Base-by-base conservation (phyloP, 2,797 vertebrate species). In the Octomys mimax region DNA sequence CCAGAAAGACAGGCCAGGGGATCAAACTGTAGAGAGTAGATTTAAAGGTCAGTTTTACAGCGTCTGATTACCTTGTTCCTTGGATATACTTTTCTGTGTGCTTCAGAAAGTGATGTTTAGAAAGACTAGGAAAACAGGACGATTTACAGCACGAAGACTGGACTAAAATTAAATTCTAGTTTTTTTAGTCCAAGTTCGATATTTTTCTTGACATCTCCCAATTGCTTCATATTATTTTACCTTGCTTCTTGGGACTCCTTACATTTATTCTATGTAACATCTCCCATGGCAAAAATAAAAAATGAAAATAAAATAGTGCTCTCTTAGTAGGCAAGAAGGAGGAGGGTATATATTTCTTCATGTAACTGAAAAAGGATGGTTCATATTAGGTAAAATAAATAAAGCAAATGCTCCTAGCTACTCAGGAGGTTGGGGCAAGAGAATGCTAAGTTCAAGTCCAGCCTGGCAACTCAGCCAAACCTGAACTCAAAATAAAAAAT, bases 41-140 rank as follows among this genome's bases (percentile, higher is more conserved):
- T 70, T 14, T n/a, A 70, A 96, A 33, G 18, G 3, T 31, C n/a
- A 57, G 24, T 18, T 87, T 79, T 59, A n/a, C 12, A 89, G 33
- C 14, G n/a, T 81, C 46, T 19, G 52, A 75, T 81, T 77, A 78
- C 26, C 78, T 36, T 78, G 36, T 42, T 73, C n/a, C 46, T 94
- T 90, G 5, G 21, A 54, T 36, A 33, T 4, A 33, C 21, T 81
- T 92, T 46, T 95, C 42, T 83, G 46, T 64, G 84, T 97, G 89
- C 75, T 91, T 96, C 24, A 95, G 75, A 91, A 95, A 94, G 8
- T 33, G 16, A 39, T 75, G 39, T 3, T 91, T 71, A 86, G 42
- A 66, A 31, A 86, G 31, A 5, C 82, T 82, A 93, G 39, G 66
- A 46, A 68, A 87, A 87, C 21, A 78, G 39, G 85, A 66, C 36